These are phyloP conservation scores for Heliconius charithonia DNA, from an alignment of 2,888 invertebrate genomes.

Conservation along the genomic window DNA sequence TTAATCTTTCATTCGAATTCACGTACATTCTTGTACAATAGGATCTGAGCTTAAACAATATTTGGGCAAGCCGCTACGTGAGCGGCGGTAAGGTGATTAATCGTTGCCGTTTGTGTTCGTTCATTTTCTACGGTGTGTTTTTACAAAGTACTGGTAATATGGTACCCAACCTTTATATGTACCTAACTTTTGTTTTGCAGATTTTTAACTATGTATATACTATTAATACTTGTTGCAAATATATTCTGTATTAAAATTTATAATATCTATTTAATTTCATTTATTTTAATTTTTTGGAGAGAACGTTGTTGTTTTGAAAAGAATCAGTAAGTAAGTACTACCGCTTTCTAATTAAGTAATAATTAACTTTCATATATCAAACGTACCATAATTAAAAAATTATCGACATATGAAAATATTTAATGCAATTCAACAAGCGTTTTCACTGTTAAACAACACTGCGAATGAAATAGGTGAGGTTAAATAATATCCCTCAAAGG, in stretches of 20 bases:
- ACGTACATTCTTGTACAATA: slow-evolving; percentile 1
- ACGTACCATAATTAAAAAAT: background rate
- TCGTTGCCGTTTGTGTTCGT: slow-evolving; percentile 64
- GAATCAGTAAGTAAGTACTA: no score
- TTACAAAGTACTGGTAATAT: slow-evolving; percentile 51
- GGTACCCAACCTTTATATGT: background rate
- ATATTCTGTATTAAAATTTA: background rate
- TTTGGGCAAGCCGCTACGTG: slow-evolving; percentile 54
- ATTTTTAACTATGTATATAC: background rate
- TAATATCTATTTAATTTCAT: no score
- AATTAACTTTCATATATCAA: background rate
- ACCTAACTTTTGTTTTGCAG: background rate
- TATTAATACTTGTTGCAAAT: background rate
- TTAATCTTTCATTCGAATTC: slow-evolving; percentile 18
- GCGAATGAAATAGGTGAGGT: background rate
- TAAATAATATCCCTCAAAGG: slow-evolving; percentile 3
- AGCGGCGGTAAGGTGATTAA: slow-evolving; percentile 64
- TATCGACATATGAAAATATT: background rate
- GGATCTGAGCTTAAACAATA: slow-evolving; percentile 19
- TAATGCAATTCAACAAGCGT: background rate
- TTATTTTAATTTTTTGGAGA: no score
- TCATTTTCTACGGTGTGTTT: slow-evolving; percentile 50
- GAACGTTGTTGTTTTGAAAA: no score
- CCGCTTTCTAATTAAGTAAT: no score
- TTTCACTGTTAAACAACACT: background rate